Conservation (phyloP, 2,113 vertebrate species). For the Sander lucioperca region DNA sequence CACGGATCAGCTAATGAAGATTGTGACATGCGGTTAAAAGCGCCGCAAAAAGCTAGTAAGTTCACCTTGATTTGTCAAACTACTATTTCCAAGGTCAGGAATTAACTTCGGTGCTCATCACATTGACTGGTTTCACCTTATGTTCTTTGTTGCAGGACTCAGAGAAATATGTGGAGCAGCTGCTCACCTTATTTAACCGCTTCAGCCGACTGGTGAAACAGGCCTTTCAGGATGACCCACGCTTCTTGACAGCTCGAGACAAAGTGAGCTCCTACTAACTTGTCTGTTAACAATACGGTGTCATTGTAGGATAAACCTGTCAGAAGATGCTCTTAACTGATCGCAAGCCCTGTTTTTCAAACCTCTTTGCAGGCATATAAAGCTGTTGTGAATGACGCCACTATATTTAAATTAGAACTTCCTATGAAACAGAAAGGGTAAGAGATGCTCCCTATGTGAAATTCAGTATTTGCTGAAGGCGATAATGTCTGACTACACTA, state of each 20-base stretch:
- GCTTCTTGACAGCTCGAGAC: slow-evolving; percentile 98
- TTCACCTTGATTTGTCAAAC: no score
- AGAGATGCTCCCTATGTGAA: slow-evolving; percentile 57
- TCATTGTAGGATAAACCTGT: fast-evolving
- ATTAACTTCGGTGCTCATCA: background rate
- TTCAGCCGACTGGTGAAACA: slow-evolving; percentile 99
- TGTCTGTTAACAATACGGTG: background rate
- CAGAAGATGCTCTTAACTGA: background rate
- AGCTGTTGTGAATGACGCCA: slow-evolving; percentile 98
- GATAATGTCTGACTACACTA: background rate
- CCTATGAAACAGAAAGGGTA: slow-evolving; percentile 99
- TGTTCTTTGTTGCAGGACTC: slow-evolving; percentile 88
- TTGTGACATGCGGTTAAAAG: no score
- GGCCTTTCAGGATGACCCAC: slow-evolving; percentile 98
- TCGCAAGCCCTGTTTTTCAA: background rate
- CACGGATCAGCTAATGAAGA: no score
- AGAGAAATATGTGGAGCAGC: slow-evolving; percentile 98
- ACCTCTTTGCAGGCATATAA: slow-evolving; percentile 91
- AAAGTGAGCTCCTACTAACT: slow-evolving; percentile 85
- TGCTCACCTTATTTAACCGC: slow-evolving; percentile 97
- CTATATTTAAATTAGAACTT: slow-evolving; percentile 99
- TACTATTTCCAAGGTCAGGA: no score
- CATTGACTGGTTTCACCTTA: background rate
- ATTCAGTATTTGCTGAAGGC: background rate
- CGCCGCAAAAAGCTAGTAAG: no score